Evolutionary conservation across 2,888 invertebrate species (phyloP).

Genomic region (Glomeris marginata): DNA sequence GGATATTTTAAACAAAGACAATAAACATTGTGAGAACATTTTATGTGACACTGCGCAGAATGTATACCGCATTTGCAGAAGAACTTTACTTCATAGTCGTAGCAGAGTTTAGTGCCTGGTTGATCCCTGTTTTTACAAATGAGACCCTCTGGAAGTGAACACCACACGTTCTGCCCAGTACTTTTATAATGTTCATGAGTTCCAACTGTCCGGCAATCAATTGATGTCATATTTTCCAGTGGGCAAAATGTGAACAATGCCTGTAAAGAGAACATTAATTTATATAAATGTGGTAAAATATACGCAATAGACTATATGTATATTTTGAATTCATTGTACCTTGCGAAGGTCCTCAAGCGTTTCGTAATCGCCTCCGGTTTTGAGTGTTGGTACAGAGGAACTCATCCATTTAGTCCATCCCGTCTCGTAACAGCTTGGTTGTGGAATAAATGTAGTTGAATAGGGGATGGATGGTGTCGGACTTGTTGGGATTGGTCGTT

Average conservation of each 20-base stretch:
- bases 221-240: constrained; percentile 46
- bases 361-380: constrained; percentile 25
- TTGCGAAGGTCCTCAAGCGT: constrained; percentile 15
- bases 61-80: constrained; percentile 44
- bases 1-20: background rate
- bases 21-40: background rate
- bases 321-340: background rate
- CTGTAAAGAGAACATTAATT: background rate
- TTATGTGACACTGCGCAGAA: background rate
- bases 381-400: constrained; percentile 24
- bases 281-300: background rate
- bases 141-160: constrained; percentile 56
- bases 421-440: constrained; percentile 37
- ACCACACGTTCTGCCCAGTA: constrained; percentile 57
- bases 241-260: constrained; percentile 33
- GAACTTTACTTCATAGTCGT: constrained; percentile 70
- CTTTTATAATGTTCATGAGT: constrained; percentile 47
- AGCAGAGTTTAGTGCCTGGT: constrained; percentile 35
- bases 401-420: constrained; percentile 75
- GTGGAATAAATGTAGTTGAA: constrained; percentile 16
- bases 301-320: constrained; percentile 18
- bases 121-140: constrained; percentile 38
- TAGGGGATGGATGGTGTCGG: constrained; percentile 5
- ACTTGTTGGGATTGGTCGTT: background rate
- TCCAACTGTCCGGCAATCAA: constrained; percentile 57